These are phyloP conservation scores for Henicopernis longicauda DNA, from an alignment of 2,113 vertebrate species.

Conservation along the genomic window DNA sequence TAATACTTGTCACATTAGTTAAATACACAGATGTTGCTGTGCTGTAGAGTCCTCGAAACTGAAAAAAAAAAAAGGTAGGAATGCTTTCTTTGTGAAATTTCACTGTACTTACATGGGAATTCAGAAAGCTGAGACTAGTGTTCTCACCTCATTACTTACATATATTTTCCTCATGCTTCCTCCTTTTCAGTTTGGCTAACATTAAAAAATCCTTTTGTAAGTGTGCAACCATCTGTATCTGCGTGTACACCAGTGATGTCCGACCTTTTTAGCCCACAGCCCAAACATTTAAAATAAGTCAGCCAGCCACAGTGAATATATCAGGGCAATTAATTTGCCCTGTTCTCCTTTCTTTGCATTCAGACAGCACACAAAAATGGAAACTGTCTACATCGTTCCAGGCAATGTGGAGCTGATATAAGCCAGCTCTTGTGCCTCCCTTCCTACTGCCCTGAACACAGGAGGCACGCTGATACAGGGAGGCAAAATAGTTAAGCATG, in stretches of 20 bases:
- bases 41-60: neutral
- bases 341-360: neutral
- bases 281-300: neutral
- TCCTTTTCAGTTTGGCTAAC: neutral
- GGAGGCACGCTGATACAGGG: neutral
- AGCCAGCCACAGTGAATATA: neutral
- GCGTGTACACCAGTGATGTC: neutral
- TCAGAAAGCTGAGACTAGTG: neutral
- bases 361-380: neutral
- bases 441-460: neutral
- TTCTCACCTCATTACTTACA: conserved; percentile 17
- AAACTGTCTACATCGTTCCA: neutral
- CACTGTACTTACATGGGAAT: neutral
- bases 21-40: conserved; percentile 43
- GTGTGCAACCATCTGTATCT: neutral
- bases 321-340: neutral
- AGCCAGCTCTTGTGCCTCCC: neutral
- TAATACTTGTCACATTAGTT: conserved; percentile 58
- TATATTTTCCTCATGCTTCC: neutral
- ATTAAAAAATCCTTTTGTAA: conserved; percentile 11
- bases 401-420: neutral
- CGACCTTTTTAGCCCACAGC: neutral
- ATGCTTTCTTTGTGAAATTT: conserved; percentile 22
- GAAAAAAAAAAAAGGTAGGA: neutral
- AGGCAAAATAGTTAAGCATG: neutral